A percentile compares a stretch with the other conserved stretches of the same genome.
Evolutionary conservation across 1,140 invertebrate genomes (phyloP).

Genomic region (Lasioglossum albipes): DNA sequence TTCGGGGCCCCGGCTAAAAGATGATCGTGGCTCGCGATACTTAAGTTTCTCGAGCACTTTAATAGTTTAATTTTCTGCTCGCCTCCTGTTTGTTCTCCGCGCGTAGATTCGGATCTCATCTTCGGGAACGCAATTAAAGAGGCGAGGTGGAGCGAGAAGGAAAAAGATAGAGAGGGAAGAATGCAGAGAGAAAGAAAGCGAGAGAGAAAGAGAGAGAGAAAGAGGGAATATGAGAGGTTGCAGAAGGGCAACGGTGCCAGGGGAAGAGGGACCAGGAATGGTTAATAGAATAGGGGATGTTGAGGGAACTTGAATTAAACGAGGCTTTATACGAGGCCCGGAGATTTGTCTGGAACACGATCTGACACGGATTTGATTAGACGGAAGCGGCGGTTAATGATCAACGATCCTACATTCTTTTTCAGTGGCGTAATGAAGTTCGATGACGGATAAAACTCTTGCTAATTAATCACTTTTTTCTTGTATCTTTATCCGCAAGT

Average conservation of each 20-base stretch:
- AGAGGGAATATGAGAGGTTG: neutral
- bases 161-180: neutral
- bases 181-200: no score
- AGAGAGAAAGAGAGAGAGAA: neutral
- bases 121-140: slow-evolving; percentile 36
- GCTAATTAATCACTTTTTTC: no score
- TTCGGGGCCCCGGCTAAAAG: slow-evolving; percentile 23
- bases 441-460: neutral
- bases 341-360: slow-evolving; percentile 32
- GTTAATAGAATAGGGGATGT: slow-evolving; percentile 44
- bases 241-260: no score
- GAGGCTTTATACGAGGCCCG: slow-evolving; percentile 3
- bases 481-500: no score
- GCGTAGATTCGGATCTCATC: slow-evolving; percentile 36
- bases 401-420: neutral
- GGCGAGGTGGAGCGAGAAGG: neutral
- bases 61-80: slow-evolving; percentile 46
- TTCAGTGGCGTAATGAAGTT: neutral
- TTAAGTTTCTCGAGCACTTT: slow-evolving; percentile 48
- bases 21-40: slow-evolving; percentile 54
- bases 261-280: neutral
- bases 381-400: slow-evolving; percentile 24
- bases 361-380: slow-evolving; percentile 30
- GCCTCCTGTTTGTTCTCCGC: slow-evolving; percentile 30
- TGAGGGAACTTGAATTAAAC: slow-evolving; percentile 42